phyloP scores from a whole-genome alignment of 2,113 vertebrate species.

The Eulemur rufifrons region DNA sequence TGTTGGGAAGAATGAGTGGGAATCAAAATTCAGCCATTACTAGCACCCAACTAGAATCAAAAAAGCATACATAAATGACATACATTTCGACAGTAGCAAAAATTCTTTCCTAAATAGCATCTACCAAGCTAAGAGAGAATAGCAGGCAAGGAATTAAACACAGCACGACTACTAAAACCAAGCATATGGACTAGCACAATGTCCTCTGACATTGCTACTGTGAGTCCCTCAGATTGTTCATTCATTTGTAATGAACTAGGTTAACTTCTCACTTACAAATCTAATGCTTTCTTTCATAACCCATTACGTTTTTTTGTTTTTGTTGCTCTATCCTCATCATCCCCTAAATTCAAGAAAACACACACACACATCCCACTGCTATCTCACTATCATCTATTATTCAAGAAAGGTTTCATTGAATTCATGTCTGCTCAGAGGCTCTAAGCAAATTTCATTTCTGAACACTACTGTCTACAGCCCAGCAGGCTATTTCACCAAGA shows the following conservation, averaged over 20 bases:
- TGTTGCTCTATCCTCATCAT: not conserved
- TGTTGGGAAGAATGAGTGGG: not conserved
- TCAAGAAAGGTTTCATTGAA: constrained; percentile 84
- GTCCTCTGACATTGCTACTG: not conserved
- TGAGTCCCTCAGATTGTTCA: not conserved
- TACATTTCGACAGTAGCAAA: not conserved
- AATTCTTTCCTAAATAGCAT: not conserved
- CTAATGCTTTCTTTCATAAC: constrained; percentile 2
- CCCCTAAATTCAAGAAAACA: constrained; percentile 28
- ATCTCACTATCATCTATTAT: constrained; percentile 83
- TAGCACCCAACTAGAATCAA: not conserved
- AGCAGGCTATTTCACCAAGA: constrained; percentile 82
- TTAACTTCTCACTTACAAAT: constrained; percentile 40
- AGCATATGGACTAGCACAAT: not conserved
- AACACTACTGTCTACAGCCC: constrained; percentile 82
- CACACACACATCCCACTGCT: constrained; percentile 30
- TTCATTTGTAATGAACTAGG: constrained; percentile 1
- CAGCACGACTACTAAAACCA: not conserved
- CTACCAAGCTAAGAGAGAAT: not conserved
- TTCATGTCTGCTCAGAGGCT: constrained; percentile 84
- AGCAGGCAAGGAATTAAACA: not conserved
- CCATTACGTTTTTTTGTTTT: not conserved
- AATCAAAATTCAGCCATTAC: not conserved
- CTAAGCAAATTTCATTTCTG: constrained; percentile 87
- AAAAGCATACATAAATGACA: not conserved